Conservation (phyloP, 2,113 vertebrate species). For the Taxidea taxus region DNA sequence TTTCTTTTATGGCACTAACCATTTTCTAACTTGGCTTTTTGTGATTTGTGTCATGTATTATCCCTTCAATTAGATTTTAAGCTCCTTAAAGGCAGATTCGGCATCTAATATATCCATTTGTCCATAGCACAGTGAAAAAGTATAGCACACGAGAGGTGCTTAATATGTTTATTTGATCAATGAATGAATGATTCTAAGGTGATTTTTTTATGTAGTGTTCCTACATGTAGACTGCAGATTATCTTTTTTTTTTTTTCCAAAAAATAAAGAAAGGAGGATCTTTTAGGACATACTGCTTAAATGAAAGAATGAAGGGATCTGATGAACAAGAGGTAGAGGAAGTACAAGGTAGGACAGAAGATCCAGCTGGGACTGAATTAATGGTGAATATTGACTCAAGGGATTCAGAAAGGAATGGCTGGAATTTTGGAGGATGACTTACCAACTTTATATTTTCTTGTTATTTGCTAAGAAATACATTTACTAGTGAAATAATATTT, state of each 20-base stretch:
- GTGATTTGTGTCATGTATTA: background rate
- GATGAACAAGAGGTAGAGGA: background rate
- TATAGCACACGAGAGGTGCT: background rate
- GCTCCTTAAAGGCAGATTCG: background rate
- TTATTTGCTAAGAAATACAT: constrained; percentile 32
- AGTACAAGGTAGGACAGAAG: background rate
- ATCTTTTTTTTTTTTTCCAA: background rate
- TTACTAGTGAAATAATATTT: constrained; percentile 45
- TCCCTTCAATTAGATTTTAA: background rate
- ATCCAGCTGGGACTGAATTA: background rate
- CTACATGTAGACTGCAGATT: background rate
- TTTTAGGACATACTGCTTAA: background rate
- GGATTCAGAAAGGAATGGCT: background rate
- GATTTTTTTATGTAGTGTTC: background rate
- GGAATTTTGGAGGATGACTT: background rate
- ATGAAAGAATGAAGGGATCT: background rate
- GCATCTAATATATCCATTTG: background rate
- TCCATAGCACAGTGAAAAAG: background rate
- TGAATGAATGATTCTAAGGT: background rate
- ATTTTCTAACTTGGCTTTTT: background rate
- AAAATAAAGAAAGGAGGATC: background rate
- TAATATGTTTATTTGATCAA: background rate
- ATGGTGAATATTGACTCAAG: background rate
- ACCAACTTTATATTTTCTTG: constrained; percentile 9
- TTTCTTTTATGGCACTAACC: background rate